phyloP scores from a whole-genome alignment of 92 coral and sea anemone genomes.

The Chrysogorgia sp. region DNA sequence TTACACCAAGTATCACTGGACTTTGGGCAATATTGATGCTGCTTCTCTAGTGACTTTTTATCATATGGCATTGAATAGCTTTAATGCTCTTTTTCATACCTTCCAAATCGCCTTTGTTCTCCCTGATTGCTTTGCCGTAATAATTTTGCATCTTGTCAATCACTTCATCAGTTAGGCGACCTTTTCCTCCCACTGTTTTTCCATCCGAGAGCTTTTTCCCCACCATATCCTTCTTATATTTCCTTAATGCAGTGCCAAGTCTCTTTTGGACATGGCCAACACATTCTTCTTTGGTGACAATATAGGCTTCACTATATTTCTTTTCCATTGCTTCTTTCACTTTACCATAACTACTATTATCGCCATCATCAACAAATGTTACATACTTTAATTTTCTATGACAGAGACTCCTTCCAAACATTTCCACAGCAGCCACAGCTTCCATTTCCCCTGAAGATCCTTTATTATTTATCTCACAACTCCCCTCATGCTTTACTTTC shows the following conservation, averaged over 20 bases:
- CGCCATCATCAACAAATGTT: constrained; percentile 69
- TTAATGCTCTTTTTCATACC: constrained; percentile 55
- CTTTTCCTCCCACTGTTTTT: constrained; percentile 56
- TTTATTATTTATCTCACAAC: constrained; percentile 55
- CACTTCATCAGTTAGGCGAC: constrained; percentile 62
- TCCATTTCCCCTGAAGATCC: constrained; percentile 70
- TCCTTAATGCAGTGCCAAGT: constrained; percentile 59
- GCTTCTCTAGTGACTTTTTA: constrained; percentile 50
- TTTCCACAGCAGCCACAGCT: constrained; percentile 67
- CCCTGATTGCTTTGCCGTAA: constrained; percentile 48
- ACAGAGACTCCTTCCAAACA: constrained; percentile 53
- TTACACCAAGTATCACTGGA: constrained; percentile 60
- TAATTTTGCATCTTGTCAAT: constrained; percentile 64
- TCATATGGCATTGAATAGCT: constrained; percentile 53
- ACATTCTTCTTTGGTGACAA: constrained; percentile 66
- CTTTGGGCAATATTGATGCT: constrained; percentile 57
- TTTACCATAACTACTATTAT: constrained; percentile 64
- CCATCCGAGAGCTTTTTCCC: constrained; percentile 64
- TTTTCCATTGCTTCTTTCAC: constrained; percentile 53
- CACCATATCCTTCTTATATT: constrained; percentile 50
- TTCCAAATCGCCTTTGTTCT: constrained; percentile 49
- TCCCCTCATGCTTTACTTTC: constrained; percentile 54
- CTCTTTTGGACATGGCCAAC: constrained; percentile 73
- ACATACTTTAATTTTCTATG: constrained; percentile 58
- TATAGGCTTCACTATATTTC: constrained; percentile 39